Evolutionary conservation across 2,113 vertebrate genomes (phyloP).

Genomic region (Dasyornis broadbenti): DNA sequence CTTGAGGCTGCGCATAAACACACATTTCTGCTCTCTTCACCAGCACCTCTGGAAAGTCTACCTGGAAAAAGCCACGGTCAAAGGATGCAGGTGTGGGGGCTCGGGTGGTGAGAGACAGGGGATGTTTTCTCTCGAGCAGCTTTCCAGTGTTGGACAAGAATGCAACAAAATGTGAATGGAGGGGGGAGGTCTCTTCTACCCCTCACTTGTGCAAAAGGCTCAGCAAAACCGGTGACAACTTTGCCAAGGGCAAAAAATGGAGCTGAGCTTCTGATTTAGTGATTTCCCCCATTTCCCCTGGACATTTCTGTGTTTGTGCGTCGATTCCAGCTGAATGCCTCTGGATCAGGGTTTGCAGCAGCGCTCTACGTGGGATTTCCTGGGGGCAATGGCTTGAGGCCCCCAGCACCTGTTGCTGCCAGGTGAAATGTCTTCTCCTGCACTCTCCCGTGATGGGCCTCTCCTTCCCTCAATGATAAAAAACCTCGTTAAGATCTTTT

Average conservation of each 20-base stretch:
- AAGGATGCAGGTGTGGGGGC: background rate
- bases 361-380: background rate
- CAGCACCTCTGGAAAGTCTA: background rate
- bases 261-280: background rate
- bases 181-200: background rate
- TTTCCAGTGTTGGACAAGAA: background rate
- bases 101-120: rapidly evolving
- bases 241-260: background rate
- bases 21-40: background rate
- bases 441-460: rapidly evolving
- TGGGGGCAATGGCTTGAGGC: background rate
- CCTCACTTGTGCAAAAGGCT: rapidly evolving
- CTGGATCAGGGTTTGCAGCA: background rate
- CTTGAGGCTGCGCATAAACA: background rate
- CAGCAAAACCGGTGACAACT: background rate
- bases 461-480: background rate
- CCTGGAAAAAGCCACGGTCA: rapidly evolving
- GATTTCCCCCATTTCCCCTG: background rate
- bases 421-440: background rate
- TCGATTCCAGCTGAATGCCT: background rate
- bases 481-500: background rate
- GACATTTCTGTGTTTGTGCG: background rate
- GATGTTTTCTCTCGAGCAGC: rapidly evolving
- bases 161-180: rapidly evolving
- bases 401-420: too few species aligned